Evolutionary conservation across 1,140 invertebrate genomes (phyloP).

Genomic region (Calycopis cecrops): DNA sequence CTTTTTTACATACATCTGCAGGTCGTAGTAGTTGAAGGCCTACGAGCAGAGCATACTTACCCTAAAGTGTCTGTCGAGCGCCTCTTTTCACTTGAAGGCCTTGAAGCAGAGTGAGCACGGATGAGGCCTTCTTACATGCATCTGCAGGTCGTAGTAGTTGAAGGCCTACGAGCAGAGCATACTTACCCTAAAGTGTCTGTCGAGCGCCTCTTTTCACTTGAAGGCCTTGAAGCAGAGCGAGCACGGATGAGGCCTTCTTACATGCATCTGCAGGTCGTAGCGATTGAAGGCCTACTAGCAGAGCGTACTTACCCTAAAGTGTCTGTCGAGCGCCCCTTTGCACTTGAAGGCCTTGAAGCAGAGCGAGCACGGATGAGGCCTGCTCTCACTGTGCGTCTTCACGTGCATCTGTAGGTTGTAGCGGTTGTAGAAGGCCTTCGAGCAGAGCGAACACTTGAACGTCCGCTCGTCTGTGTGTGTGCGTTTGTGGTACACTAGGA

Average conservation of each 20-base stretch:
- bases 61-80: constrained; percentile 51
- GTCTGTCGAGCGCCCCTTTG: constrained; percentile 53
- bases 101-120: constrained; percentile 50
- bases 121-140: constrained; percentile 59
- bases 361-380: constrained; percentile 48
- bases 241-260: constrained; percentile 48
- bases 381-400: constrained; percentile 63
- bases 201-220: constrained; percentile 55
- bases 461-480: constrained; percentile 75
- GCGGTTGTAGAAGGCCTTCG: constrained; percentile 73
- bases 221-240: constrained; percentile 52
- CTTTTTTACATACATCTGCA: constrained; percentile 64
- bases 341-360: constrained; percentile 59
- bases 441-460: constrained; percentile 71
- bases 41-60: too few relatives aligned
- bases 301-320: constrained; percentile 53
- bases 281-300: constrained; percentile 75
- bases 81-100: constrained; percentile 58
- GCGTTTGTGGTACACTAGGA: constrained; percentile 71
- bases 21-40: too few relatives aligned
- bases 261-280: constrained; percentile 69
- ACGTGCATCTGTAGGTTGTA: constrained; percentile 71
- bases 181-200: constrained; percentile 56
- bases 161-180: too few relatives aligned
- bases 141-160: constrained; percentile 71